Evolutionary conservation across 2,797 vertebrate species (phyloP), one percentile per base, ranked within the genome.

Genomic region (Macroramphosus scolopax): DNA sequence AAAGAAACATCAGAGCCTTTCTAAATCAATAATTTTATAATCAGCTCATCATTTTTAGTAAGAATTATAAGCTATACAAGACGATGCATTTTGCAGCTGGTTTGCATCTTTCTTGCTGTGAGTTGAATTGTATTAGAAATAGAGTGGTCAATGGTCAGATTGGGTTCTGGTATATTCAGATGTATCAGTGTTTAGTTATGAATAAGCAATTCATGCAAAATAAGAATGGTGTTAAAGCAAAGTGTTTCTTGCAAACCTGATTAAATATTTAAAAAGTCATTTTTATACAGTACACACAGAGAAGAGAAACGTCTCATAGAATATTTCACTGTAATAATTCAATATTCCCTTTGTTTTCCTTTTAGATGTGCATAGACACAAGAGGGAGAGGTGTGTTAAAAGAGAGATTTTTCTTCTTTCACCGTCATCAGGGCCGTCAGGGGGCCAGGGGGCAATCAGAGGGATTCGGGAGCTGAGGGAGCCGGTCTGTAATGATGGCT

Each of bases 401-500:
- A 25, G 8, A 9, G 34, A 25, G 8, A 8, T 6, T 15, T 25
- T 7, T 33, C 15, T 8, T 5, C 16, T 22, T 6, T 6, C 3
- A 22, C 20, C 20, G 6, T 10, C 30, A 1, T 45, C 38, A 2
- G 1, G 24, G 17, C 37, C 54, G 67, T 51, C 34, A 60, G 57
- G 58, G 68, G 68, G 44, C 55, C 72, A 45, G 52, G 58, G 50
- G 54, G 75, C 57, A 75, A 77, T 72, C 65, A 81, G 75, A 53
- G 50, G 51, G 60, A 47, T 78, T 65, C 79, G 52, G 65, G 28
- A 64, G 68, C 59, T 33, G 38, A 32, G 14, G 31, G 13, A 7
- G 38, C 46, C 28, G 62, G 69, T 59, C 58, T 52, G 56, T 81
- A 83, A 82, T 83, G 80, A 77, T 55, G 73, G 65, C 68, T 64